A percentile compares a stretch with the other conserved stretches of the same genome.
phyloP scores from a whole-genome alignment of 2,888 invertebrate species.

The Tipula helvola region DNA sequence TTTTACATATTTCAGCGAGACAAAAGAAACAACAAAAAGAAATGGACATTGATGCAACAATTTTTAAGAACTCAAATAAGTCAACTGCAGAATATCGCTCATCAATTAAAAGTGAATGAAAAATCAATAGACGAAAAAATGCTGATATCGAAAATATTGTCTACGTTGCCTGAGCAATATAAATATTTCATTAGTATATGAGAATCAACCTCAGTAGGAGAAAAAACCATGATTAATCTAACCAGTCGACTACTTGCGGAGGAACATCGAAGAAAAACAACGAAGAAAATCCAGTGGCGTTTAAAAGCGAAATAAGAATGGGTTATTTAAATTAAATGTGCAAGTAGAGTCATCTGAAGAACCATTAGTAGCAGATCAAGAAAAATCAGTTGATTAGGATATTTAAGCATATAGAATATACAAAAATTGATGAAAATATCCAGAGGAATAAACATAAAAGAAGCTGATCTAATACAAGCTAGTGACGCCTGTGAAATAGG shows the following conservation, averaged over 20 bases:
- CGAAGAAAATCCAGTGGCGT: too few relatives aligned
- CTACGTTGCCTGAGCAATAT: neutral
- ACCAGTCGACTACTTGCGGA: neutral
- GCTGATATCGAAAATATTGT: neutral
- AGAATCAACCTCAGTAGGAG: neutral
- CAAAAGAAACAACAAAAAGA: too few relatives aligned
- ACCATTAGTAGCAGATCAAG: too few relatives aligned
- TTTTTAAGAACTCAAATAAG: too few relatives aligned
- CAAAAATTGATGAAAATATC: neutral
- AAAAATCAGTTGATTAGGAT: neutral
- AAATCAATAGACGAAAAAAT: neutral
- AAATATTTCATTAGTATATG: neutral
- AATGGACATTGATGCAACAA: too few relatives aligned
- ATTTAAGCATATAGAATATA: neutral
- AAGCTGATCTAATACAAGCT: neutral
- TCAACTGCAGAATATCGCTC: too few relatives aligned
- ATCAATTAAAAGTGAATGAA: neutral
- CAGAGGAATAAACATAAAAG: neutral
- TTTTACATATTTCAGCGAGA: too few relatives aligned
- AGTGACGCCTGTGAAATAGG: neutral
- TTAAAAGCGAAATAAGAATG: too few relatives aligned
- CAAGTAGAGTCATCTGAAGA: too few relatives aligned
- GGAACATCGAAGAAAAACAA: too few relatives aligned
- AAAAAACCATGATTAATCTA: neutral
- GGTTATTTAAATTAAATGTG: too few relatives aligned